Evolutionary conservation across 2,113 vertebrate genomes (phyloP).

Genomic region (Oreochromis tanganicae): DNA sequence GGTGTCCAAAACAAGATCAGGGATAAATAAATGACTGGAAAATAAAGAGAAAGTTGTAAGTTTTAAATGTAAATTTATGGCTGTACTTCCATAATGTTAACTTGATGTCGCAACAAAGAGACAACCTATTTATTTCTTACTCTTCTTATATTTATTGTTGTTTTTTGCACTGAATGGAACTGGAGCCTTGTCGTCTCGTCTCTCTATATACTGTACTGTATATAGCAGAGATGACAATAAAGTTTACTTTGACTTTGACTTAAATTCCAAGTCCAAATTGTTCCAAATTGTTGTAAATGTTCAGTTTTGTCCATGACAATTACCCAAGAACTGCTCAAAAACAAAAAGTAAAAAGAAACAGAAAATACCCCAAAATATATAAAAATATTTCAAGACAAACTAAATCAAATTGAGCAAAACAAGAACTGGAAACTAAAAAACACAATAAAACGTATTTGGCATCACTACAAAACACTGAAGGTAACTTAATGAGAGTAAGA

Average conservation of each 20-base stretch:
- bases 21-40: background rate
- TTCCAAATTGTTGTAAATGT: background rate
- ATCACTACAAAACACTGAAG: background rate
- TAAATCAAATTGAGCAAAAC: background rate
- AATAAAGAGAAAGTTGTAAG: background rate
- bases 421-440: background rate
- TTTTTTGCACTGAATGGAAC: background rate
- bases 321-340: background rate
- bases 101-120: background rate
- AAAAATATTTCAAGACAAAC: background rate
- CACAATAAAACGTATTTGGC: background rate
- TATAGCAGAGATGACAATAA: background rate
- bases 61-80: background rate
- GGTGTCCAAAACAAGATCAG: background rate
- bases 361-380: background rate
- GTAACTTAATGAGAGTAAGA: background rate
- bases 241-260: background rate
- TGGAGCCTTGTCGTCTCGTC: background rate
- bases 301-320: background rate
- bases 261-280: background rate
- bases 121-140: background rate
- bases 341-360: background rate
- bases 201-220: background rate
- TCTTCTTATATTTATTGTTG: background rate
- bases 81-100: background rate